Percentiles rank a stretch among this genome's conserved stretches.
Evolutionary conservation across 2,797 vertebrate genomes (phyloP).

Genomic region (Heliangelus exortis): DNA sequence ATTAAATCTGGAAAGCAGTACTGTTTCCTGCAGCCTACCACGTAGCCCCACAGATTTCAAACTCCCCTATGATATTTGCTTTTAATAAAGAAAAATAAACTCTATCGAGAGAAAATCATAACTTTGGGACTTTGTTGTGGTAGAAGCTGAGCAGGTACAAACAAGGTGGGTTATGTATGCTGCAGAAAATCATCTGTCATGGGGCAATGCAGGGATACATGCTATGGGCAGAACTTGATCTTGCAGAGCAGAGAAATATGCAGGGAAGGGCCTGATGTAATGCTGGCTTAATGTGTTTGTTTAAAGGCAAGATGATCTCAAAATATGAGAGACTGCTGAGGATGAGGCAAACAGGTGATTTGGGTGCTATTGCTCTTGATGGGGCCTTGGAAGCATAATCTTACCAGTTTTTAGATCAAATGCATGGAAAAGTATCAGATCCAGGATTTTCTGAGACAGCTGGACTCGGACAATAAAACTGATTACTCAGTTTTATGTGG

Average conservation of each 20-base stretch:
- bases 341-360: background rate
- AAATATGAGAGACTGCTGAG: background rate
- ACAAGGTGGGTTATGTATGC: background rate
- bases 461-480: background rate
- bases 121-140: background rate
- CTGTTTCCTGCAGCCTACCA: background rate
- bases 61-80: background rate
- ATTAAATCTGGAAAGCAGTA: background rate
- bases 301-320: background rate
- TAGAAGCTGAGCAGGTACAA: background rate
- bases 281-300: background rate
- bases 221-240: background rate
- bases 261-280: background rate
- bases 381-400: background rate
- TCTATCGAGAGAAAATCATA: background rate
- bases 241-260: background rate
- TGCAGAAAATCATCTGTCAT: background rate
- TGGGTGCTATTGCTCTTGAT: background rate
- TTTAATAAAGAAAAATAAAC: constrained; percentile 33
- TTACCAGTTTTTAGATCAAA: background rate
- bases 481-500: background rate
- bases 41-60: background rate
- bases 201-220: background rate
- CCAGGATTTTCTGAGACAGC: background rate
- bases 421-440: background rate